Conservation (phyloP, 2,113 vertebrate genomes). For the Pelvicachromis taeniatus region DNA sequence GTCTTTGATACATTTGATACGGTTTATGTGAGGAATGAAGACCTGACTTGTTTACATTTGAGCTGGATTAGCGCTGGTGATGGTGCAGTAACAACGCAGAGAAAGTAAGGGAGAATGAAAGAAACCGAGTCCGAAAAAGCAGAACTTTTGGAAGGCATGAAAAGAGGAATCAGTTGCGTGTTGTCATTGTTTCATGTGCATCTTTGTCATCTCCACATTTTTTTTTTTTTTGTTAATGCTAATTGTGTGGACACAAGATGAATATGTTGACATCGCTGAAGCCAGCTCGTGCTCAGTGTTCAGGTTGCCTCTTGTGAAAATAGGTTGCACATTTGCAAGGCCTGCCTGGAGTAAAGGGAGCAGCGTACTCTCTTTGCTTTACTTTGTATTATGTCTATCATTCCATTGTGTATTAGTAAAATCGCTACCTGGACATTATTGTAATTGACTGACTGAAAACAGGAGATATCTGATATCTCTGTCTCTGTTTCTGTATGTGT, state of each 20-base stretch:
- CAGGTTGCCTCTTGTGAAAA: neutral
- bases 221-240: neutral
- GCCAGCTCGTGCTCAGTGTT: neutral
- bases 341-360: neutral
- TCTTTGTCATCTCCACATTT: neutral
- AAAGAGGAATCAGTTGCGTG: neutral
- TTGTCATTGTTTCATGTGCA: neutral
- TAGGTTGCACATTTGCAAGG: neutral
- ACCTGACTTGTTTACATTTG: conserved; percentile 81
- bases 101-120: neutral
- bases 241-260: neutral
- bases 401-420: conserved; percentile 74
- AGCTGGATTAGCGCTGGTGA: conserved; percentile 78
- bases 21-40: conserved; percentile 83
- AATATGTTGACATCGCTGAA: neutral
- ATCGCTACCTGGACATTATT: conserved; percentile 81
- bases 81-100: conserved; percentile 47
- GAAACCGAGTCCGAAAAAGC: neutral
- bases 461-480: conserved; percentile 78
- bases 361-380: conserved; percentile 27
- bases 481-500: conserved; percentile 23
- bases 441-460: conserved; percentile 87
- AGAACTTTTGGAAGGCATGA: neutral
- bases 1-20: conserved; percentile 93
- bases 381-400: conserved; percentile 64